Evolutionary conservation across 2,888 invertebrate species (phyloP), one percentile per base, ranked within the genome.

Genomic region (Apoda limacodes): DNA sequence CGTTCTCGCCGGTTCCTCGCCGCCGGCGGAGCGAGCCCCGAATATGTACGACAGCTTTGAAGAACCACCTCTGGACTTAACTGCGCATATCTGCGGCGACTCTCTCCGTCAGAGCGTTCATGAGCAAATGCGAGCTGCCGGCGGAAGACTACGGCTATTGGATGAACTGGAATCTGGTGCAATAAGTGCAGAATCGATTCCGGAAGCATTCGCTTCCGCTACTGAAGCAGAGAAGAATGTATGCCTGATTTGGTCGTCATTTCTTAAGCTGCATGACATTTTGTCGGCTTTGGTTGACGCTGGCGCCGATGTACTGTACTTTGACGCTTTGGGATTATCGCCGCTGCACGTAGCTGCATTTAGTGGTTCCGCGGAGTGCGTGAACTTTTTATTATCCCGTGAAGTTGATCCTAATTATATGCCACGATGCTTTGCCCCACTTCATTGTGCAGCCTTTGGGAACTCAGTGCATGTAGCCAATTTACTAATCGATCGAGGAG

Each of bases 361-460:
- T 55, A 89, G 89, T 48, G 90, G 91, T n/a, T 90, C 88, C 40
- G 64, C 86, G 27, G 85, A 87, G 10, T 88, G 90, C 39, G 85
- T 89, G 5, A 84, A 82, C 45, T 88, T 85, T 54, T 78, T 93
- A 28, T 82, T 92, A 25, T 68, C 84, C 14, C 83, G 86, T 48
- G 89, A 88, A 2, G 83, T 85, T 43, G 88, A 88, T 50, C 84
- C 90, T 5, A 88, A 89, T 66, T 82, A 85, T 28, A 83, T 85
- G 54, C 84, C 85, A 35, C 87, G 88, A 58, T 85, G 87, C 47
- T 90, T 90, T 58, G 89, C 90, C 25, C 93, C 95, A 1, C 82
- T 95, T 35, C 95, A 96, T 64, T 93, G 92, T 59, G 92, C 95
- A 9, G 93, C 94, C 17, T 93, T 93, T 68, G 92, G 94, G 9